A percentile compares a stretch with the other conserved stretches of the same genome.
phyloP scores from a whole-genome alignment of 2,797 vertebrate species.

The Poeciliopsis gracilis region DNA sequence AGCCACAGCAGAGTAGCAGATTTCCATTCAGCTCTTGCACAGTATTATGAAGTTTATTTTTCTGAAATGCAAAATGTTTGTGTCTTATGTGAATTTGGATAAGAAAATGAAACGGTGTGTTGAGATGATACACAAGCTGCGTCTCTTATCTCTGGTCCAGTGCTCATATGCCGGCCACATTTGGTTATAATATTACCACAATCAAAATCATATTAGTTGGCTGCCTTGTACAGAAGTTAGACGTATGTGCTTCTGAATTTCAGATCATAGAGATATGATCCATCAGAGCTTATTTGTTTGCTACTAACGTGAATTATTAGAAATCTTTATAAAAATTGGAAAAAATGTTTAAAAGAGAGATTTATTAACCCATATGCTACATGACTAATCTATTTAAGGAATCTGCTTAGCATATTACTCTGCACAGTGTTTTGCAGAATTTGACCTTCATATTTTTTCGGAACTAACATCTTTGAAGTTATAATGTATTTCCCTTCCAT shows the following conservation, averaged over 20 bases:
- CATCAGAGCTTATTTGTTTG: background rate
- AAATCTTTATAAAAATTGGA: background rate
- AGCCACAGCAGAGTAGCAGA: constrained; percentile 9
- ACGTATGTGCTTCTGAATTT: background rate
- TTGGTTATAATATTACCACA: background rate
- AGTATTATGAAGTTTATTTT: background rate
- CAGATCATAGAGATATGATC: background rate
- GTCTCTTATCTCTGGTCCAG: background rate
- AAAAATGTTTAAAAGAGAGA: constrained; percentile 37
- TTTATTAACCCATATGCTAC: background rate
- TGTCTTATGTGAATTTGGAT: constrained; percentile 27
- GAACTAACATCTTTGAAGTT: constrained; percentile 2
- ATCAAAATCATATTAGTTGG: background rate
- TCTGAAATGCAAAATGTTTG: constrained; percentile 15
- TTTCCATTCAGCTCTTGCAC: background rate
- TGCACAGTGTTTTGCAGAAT: constrained; percentile 4
- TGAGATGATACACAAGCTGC: background rate
- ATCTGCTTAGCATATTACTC: background rate
- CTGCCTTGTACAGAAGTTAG: background rate
- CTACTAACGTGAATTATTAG: background rate
- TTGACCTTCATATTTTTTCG: constrained; percentile 11
- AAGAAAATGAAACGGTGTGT: background rate
- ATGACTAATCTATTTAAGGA: constrained; percentile 1
- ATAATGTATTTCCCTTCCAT: background rate
- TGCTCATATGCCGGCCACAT: background rate